Evolutionary conservation across 2,888 invertebrate species (phyloP), one percentile per base, ranked within the genome.

Genomic region (Geophilus truncorum): DNA sequence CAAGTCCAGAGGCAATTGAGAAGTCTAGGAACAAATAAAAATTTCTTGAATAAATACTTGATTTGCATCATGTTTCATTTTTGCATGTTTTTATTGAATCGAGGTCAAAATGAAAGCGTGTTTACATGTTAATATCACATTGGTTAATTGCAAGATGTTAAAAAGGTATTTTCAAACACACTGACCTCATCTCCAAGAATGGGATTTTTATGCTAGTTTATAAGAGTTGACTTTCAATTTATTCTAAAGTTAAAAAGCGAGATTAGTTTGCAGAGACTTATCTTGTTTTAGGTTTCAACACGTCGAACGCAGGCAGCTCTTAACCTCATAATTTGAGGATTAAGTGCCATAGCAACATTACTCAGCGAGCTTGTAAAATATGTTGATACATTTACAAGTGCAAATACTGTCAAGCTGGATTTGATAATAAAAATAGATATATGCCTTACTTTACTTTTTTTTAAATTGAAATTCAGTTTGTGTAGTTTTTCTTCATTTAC

Each of bases 311-410:
- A 32, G 28, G 70, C 28, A 70, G 70, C 28, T 23, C 28, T 70
- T 70, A 70, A 70, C 70, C 70, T 70, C 70, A 70, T 70, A 70
- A 23, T 70, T 70, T 70, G 25, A 70, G 51, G 70, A 70, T 70
- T 70, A 70, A n/a, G 70, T 70, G 70, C 70, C n/a, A 25, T n/a
- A 70, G 70, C 12, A 70, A 25, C 70, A 70, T 25, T 10, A 25
- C 25, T 70, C 70, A 70, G 28, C 32, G 4, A 70, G 28, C 25
- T 70, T 70, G 70, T 70, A 70, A 70, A 70, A 70, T 25, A 70
- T 51, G 51, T 51, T n/a, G 51, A 51, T 51, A 18, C 40, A n/a
- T n/a, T n/a, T n/a, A n/a, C n/a, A 18, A 51, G 18, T 18, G 18
- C 51, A 51, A 51, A 51, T 51, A 51, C 1, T 51, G 15, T 3